These are phyloP conservation scores for Pipistrellus pygmaeus DNA, from an alignment of 2,797 vertebrate genomes.

Conservation along the genomic window DNA sequence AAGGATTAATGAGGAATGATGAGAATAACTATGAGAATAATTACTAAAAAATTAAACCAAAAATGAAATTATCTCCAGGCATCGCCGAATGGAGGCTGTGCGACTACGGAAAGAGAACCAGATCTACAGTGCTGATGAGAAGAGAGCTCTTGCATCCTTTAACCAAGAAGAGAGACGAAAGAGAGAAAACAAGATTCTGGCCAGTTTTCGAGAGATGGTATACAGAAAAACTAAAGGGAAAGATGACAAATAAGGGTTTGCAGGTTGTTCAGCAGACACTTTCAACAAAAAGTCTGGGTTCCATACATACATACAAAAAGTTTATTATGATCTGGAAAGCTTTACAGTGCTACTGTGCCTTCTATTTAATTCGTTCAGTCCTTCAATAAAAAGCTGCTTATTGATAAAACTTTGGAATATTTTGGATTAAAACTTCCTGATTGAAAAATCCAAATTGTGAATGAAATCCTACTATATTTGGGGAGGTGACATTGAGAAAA, in stretches of 20 bases:
- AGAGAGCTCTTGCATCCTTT: conserved; percentile 97
- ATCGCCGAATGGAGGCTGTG: conserved; percentile 99
- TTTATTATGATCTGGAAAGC: conserved; percentile 55
- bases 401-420: conserved; percentile 47
- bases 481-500: conserved; percentile 31
- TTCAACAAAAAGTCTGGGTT: conserved; percentile 59
- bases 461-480: conserved; percentile 29
- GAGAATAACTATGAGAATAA: conserved; percentile 39
- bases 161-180: conserved; percentile 98
- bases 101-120: conserved; percentile 99
- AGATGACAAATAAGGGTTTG: conserved; percentile 87
- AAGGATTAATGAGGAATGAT: conserved; percentile 35
- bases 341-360: conserved; percentile 79
- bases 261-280: not conserved
- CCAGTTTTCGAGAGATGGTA: conserved; percentile 97
- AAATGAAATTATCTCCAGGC: conserved; percentile 85
- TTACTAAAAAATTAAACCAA: conserved; percentile 70
- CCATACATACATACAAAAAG: conserved; percentile 52
- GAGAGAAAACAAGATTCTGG: conserved; percentile 98
- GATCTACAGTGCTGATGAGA: conserved; percentile 99
- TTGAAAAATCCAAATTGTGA: conserved; percentile 70
- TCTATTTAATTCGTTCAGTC: conserved; percentile 73
- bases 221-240: conserved; percentile 92
- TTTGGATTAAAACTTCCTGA: conserved; percentile 64
- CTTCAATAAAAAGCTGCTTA: conserved; percentile 59